Percentiles rank a stretch among this genome's conserved stretches.
These are phyloP conservation scores for Adelosebastes latens DNA, from an alignment of 2,797 vertebrate genomes.

Conservation along the genomic window DNA sequence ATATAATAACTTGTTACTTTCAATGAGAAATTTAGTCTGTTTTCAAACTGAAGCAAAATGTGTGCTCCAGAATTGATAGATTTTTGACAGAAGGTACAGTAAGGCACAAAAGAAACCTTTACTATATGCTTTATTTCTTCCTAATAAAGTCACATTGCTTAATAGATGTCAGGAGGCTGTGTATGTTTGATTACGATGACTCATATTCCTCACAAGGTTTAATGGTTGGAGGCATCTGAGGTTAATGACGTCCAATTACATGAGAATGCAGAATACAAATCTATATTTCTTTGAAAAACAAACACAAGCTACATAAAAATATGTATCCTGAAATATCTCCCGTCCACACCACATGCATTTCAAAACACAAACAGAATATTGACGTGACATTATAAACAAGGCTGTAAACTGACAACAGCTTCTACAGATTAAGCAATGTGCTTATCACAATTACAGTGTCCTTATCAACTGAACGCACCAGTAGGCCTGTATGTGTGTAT, in stretches of 20 bases:
- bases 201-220: slow-evolving; percentile 35
- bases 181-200: slow-evolving; percentile 38
- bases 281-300: slow-evolving; percentile 32
- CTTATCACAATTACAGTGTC: slow-evolving; percentile 7
- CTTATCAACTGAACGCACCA: slow-evolving; percentile 18
- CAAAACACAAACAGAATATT: background rate
- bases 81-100: background rate
- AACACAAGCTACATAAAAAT: background rate
- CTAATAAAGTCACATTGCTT: slow-evolving; percentile 23
- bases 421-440: background rate
- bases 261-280: background rate
- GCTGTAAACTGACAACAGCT: background rate
- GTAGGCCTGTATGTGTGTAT: background rate
- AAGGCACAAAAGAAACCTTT: background rate
- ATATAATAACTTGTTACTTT: background rate
- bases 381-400: background rate
- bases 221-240: slow-evolving; percentile 29
- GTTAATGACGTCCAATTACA: slow-evolving; percentile 50
- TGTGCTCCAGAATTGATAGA: background rate
- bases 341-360: background rate
- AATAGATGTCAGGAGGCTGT: slow-evolving; percentile 41
- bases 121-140: background rate
- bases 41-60: background rate
- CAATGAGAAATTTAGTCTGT: background rate
- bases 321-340: slow-evolving; percentile 11